phyloP scores from a whole-genome alignment of 2,797 vertebrate species.

The Pristis pectinata region DNA sequence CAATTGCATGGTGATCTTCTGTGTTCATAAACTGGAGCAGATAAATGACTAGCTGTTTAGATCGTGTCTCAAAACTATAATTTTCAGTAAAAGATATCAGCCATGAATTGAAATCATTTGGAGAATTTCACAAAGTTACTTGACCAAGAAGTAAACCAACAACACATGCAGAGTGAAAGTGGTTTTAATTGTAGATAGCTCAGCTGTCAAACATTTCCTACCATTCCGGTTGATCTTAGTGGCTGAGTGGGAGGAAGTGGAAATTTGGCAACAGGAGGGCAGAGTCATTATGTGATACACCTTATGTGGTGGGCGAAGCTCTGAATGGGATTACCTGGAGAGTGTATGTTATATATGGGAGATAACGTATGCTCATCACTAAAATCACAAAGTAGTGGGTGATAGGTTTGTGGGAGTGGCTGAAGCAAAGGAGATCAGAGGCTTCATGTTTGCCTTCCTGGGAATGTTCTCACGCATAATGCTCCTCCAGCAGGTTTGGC shows the following conservation, averaged over 20 bases:
- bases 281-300: not conserved
- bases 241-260: not conserved
- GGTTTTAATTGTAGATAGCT: not conserved
- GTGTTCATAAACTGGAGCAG: too few species aligned
- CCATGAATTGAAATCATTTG: not conserved
- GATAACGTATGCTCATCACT: too few species aligned
- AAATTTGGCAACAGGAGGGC: not conserved
- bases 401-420: too few species aligned
- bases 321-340: not conserved
- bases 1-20: not conserved
- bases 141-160: not conserved
- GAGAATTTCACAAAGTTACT: not conserved
- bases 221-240: not conserved
- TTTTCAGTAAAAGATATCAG: not conserved
- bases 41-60: not conserved
- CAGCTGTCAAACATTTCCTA: not conserved
- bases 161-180: not conserved
- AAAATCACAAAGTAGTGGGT: too few species aligned
- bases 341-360: too few species aligned
- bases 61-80: not conserved
- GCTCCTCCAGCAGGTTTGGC: not conserved
- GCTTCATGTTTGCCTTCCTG: too few species aligned
- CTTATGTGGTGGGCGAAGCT: not conserved
- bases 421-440: too few species aligned
- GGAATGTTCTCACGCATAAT: too few species aligned